Evolutionary conservation across 37 sponge, comb jelly and placozoan genomes (phyloP), one percentile per base, ranked within the genome.

Genomic region (Amphimedon queenslandica): DNA sequence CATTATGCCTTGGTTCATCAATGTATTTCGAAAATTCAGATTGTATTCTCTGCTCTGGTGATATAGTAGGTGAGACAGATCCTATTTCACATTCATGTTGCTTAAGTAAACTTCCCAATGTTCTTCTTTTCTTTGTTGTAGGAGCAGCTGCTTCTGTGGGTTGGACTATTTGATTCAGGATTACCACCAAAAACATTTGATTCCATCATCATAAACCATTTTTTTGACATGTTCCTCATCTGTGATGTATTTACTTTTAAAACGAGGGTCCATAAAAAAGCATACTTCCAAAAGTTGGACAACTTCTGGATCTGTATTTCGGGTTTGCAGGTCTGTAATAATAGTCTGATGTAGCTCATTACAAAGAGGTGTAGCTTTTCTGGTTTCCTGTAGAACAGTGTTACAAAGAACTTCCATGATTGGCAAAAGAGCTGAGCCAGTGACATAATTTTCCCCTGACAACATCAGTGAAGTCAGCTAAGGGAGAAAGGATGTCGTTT

Each of bases 371-470:
- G 40, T 16, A 38, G 61, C 76, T 37, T 37, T 41, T 35, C 37
- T 42, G 3, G 4, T 37, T 21, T 61, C 42, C 29, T 10, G 37
- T 4, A 75, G 42, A 1, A 63, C 42, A 25, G 28, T 23, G 3
- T 3, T 37, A 40, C 25, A 21, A 30, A 75, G 31, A 42, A 37
- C 42, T 20, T 37, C 23, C 4, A 58, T 25, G 35, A 75, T 10
- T 63, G 76, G 76, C 41, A 21, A n/a, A n/a, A 75, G 30, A 41
- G 65, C 42, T 1, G 76, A 75, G 24, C 37, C 29, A 4, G 64
- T 41, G 40, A 75, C 64, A 37, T 75, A 75, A 32, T 37, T 30
- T 42, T 75, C 64, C 24, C 40, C 76, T 35, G 65, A 75, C 76
- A 75, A 58, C 40, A 30, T 75, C 65, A 13, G 65, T 63, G 29